Evolutionary conservation across 2,113 vertebrate genomes (phyloP), one percentile per base, ranked within the genome.

Genomic region (Azemiops feae): DNA sequence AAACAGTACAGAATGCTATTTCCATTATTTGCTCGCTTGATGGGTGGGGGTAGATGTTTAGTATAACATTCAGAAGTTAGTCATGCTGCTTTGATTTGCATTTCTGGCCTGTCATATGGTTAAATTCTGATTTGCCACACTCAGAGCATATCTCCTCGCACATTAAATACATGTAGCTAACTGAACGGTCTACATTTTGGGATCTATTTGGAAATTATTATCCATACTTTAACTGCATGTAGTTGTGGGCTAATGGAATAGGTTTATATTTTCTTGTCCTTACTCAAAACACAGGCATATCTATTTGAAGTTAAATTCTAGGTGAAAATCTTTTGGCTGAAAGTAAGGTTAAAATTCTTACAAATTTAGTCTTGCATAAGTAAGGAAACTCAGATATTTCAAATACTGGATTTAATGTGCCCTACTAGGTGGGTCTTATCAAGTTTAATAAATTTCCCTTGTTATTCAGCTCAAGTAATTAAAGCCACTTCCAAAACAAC

Each of bases 301-400:
- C 91, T 91, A 92, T 25, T 30, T 54, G 50, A 96, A 93, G 74
- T 93, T 94, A 94, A 89, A 91, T 93, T 91, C 93, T 89, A 64
- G 60, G 93, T 50, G 8, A 69, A 52, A 43, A 91, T 55, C 43
- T 34, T 39, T 91, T 81, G 22, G 27, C 16, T 91, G 52, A 54
- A 53, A 4, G n/a, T 55, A 43, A 23, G 22, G 20, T 50, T 88
- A 30, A 87, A 52, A 47, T 6, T 18, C 39, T 45, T 45, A 47
- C 23, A 58, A 47, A 30, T 4, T 4, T 43, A 89, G 5, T n/a
- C 14, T 27, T 90, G 89, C 27, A 10, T 50, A n/a, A 69, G 6
- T 16, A 22, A 6, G 3, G 57, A 60, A 11, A 6, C 22, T n/a
- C 58, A 14, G 74, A 81, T 81, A 43, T 81, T 3, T 81, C 74